These are phyloP conservation scores for Ctenochaetus hawaiiensis DNA, from an alignment of 2,797 vertebrate species.

Conservation along the genomic window DNA sequence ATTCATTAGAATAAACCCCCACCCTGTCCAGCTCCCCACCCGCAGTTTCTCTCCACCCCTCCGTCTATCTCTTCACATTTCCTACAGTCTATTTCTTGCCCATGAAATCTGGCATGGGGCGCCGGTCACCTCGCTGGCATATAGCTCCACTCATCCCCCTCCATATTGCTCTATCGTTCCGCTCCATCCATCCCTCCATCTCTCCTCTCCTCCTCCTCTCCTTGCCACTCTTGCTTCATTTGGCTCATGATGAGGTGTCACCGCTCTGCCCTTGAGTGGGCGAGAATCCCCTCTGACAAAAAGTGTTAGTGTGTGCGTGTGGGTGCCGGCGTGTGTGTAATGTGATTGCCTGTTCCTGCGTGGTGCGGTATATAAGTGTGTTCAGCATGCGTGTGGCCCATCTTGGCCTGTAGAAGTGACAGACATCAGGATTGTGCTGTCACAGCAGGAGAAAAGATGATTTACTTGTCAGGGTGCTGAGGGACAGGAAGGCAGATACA, in stretches of 20 bases:
- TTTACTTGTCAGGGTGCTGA: constrained; percentile 78
- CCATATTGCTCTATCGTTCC: constrained; percentile 61
- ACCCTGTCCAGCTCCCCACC: neutral
- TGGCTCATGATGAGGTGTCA: constrained; percentile 85
- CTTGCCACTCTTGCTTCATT: constrained; percentile 80
- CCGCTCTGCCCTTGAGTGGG: constrained; percentile 77
- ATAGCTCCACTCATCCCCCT: constrained; percentile 60
- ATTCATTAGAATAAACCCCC: too few relatives aligned
- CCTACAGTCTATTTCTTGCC: constrained; percentile 62
- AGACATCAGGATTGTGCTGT: constrained; percentile 75
- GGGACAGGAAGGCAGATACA: constrained; percentile 70
- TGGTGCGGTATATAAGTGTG: neutral
- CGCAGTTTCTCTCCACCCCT: constrained; percentile 6
- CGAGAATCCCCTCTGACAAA: constrained; percentile 69
- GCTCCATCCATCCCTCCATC: constrained; percentile 70
- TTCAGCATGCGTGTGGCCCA: constrained; percentile 63
- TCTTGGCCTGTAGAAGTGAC: constrained; percentile 67
- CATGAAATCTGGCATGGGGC: constrained; percentile 57
- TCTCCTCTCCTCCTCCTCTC: constrained; percentile 58
- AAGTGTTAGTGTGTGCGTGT: constrained; percentile 48
- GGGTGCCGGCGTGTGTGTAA: constrained; percentile 37
- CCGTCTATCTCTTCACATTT: constrained; percentile 37
- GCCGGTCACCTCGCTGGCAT: constrained; percentile 41
- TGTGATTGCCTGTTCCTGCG: constrained; percentile 50
- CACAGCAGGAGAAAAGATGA: constrained; percentile 77